Base-by-base conservation (phyloP, 2,888 invertebrate genomes). In the Choreutis nemorana region DNA sequence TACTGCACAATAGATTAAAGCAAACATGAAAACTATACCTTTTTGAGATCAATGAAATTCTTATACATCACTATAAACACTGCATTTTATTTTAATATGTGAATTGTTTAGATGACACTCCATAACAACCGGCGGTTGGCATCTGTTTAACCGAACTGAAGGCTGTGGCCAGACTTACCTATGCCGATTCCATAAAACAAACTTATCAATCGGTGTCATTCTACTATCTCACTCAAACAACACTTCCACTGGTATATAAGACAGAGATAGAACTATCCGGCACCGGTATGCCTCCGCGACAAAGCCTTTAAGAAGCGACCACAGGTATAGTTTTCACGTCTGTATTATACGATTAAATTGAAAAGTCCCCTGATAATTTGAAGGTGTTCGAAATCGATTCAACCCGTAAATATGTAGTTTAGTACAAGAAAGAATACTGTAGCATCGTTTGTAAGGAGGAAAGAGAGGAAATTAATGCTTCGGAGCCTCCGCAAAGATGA, bases 241-340 rank as follows among this genome's bases (percentile, higher is more conserved):
- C n/a, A n/a, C n/a, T n/a, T n/a, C n/a, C n/a, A n/a, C n/a, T n/a
- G n/a, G n/a, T n/a, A n/a, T n/a, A n/a, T n/a, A n/a, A n/a, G n/a
- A n/a, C n/a, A n/a, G n/a, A n/a, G n/a, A n/a, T n/a, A n/a, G n/a
- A n/a, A n/a, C n/a, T n/a, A n/a, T n/a, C n/a, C n/a, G n/a, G n/a
- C n/a, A n/a, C n/a, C n/a, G n/a, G n/a, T n/a, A n/a, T n/a, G n/a
- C 51, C 44, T 34, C 40, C 49, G 44, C 38, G 41, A 39, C 57
- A 39, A 40, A 54, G 53, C 48, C 61, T n/a, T n/a, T n/a, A n/a
- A n/a, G n/a, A n/a, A n/a, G n/a, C n/a, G n/a, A n/a, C n/a, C 62
- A 47, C 65, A 66, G 71, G 68, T 71, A 71, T 48, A 48, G 59
- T 65, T 71, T 71, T 65, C 64, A 68, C 60, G 62, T 58, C 39